These are phyloP conservation scores for Spongilla lacustris DNA, from an alignment of 37 sponge, comb jelly and placozoan genomes.

Conservation along the genomic window DNA sequence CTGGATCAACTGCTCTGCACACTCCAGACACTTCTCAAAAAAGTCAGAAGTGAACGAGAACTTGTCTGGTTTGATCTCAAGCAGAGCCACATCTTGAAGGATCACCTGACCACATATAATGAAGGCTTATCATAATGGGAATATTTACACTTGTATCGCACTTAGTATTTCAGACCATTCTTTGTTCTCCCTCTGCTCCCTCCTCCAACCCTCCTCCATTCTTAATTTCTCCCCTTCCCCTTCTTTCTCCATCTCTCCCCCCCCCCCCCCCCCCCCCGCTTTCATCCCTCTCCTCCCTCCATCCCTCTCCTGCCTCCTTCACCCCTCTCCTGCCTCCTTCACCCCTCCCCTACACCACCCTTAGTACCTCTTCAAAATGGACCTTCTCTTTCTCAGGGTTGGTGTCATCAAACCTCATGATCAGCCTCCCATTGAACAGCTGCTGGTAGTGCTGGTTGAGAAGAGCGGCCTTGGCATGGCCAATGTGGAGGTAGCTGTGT, in stretches of 20 bases:
- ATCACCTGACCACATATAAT: slow-evolving; percentile 69
- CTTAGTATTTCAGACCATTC: too few relatives aligned
- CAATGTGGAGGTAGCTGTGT: slow-evolving; percentile 94
- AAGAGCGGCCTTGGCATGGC: slow-evolving; percentile 98
- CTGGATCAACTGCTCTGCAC: slow-evolving; percentile 67
- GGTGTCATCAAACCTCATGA: slow-evolving; percentile 99
- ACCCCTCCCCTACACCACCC: background rate
- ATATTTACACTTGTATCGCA: too few relatives aligned
- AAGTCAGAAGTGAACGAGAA: slow-evolving; percentile 94
- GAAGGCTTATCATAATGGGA: too few relatives aligned
- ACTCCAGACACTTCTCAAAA: slow-evolving; percentile 74
- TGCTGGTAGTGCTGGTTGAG: slow-evolving; percentile 96
- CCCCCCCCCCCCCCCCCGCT: background rate
- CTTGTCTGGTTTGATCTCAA: slow-evolving; percentile 84
- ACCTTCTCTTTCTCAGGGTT: slow-evolving; percentile 98
- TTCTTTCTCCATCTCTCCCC: background rate
- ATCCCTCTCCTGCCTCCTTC: too few relatives aligned
- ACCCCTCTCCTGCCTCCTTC: background rate
- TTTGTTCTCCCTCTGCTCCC: too few relatives aligned
- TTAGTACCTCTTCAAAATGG: slow-evolving; percentile 88
- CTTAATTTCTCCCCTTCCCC: too few relatives aligned
- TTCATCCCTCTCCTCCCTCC: background rate
- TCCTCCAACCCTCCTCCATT: too few relatives aligned
- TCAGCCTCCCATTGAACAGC: slow-evolving; percentile 79
- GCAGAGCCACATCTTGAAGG: slow-evolving; percentile 89